Evolutionary conservation across 30 jellyfish, hydroid and myxozoan genomes (phyloP).

Genomic region (Turritopsis rubra): DNA sequence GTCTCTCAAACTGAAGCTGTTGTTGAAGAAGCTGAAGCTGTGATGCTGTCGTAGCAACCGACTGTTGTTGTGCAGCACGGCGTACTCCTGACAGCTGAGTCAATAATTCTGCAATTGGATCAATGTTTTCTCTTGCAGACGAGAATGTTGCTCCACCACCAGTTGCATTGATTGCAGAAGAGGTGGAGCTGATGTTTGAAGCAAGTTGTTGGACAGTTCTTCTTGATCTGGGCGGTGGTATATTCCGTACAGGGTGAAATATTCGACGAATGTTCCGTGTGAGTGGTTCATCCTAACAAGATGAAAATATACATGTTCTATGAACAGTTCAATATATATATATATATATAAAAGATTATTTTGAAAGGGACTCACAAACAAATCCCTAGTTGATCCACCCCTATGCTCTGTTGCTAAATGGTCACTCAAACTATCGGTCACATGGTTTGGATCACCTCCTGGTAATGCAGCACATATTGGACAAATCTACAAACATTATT

Average conservation of each 20-base stretch:
- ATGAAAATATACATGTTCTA: not conserved
- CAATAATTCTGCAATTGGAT: conserved; percentile 92
- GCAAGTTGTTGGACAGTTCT: conserved; percentile 59
- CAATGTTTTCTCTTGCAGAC: conserved; percentile 85
- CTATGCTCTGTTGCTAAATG: conserved; percentile 90
- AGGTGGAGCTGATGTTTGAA: conserved; percentile 31
- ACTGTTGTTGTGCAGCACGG: conserved; percentile 95
- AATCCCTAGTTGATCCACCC: conserved; percentile 26
- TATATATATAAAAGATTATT: not conserved
- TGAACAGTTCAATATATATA: not conserved
- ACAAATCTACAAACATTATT: conserved; percentile 57
- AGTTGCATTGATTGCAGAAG: conserved; percentile 48
- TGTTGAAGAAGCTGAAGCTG: conserved; percentile 93
- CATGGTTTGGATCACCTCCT: conserved; percentile 98
- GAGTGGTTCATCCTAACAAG: conserved; percentile 78
- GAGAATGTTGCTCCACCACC: conserved; percentile 72
- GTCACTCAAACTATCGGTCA: conserved; percentile 85
- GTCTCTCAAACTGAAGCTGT: conserved; percentile 91
- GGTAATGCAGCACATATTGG: conserved; percentile 98
- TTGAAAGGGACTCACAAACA: not conserved
- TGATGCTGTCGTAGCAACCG: conserved; percentile 87
- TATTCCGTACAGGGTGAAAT: conserved; percentile 84
- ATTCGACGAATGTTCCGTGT: conserved; percentile 86
- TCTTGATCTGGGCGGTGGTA: conserved; percentile 84
- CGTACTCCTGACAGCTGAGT: conserved; percentile 96